phyloP scores from a whole-genome alignment of 1,140 invertebrate genomes.

The Anastrepha obliqua region DNA sequence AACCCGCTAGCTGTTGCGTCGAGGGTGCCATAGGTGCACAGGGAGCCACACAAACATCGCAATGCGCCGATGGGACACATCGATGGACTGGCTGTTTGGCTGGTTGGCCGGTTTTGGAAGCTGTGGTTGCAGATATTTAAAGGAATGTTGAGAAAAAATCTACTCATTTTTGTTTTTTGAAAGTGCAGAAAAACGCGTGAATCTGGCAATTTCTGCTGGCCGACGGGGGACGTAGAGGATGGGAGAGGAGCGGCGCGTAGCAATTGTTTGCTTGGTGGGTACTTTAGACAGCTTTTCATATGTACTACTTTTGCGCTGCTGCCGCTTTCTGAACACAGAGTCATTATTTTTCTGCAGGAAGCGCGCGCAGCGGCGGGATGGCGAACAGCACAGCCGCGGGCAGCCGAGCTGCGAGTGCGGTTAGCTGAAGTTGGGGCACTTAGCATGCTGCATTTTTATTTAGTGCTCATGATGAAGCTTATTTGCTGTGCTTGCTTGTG shows the following conservation, averaged over 20 bases:
- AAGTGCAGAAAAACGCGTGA: conserved; percentile 23
- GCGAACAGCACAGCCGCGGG: background rate
- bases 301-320: background rate
- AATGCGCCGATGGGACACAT: background rate
- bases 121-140: conserved; percentile 20
- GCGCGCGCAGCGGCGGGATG: background rate
- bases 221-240: background rate
- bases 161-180: background rate
- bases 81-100: background rate
- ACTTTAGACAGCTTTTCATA: background rate
- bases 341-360: conserved; percentile 9
- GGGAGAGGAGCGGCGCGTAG: background rate
- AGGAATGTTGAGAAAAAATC: conserved; percentile 36
- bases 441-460: conserved; percentile 48
- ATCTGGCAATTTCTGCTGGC: conserved; percentile 15
- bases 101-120: conserved; percentile 25
- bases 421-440: conserved; percentile 29
- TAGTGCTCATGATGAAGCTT: conserved; percentile 48
- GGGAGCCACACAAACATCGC: background rate
- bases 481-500: conserved; percentile 24
- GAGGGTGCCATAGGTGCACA: background rate
- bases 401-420: background rate
- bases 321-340: background rate
- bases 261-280: conserved; percentile 32
- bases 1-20: conserved; percentile 8